A percentile compares a stretch with the other conserved stretches of the same genome.
Evolutionary conservation across 1,140 invertebrate genomes (phyloP).

Genomic region (Sarcophaga bullata): DNA sequence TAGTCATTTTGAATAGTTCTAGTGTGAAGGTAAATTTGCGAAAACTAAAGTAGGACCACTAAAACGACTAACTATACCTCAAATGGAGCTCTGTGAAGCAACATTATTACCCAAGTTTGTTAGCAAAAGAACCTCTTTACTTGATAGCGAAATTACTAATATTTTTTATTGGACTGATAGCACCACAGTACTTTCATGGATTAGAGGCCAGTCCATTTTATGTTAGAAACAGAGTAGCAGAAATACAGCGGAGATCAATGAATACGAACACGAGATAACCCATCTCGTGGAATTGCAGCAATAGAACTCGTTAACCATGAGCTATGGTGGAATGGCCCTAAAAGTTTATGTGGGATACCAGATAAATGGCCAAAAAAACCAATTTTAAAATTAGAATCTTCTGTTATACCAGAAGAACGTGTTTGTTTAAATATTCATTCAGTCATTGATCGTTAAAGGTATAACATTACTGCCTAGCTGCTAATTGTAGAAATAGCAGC

Average conservation of each 20-base stretch:
- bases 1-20: background rate
- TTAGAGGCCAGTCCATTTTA: background rate
- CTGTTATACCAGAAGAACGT: background rate
- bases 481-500: no score
- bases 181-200: background rate
- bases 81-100: slow-evolving; percentile 37
- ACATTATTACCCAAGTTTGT: background rate
- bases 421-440: background rate
- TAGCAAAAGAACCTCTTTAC: background rate
- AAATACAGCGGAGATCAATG: no score
- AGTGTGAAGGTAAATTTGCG: background rate
- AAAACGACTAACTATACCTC: slow-evolving; percentile 29
- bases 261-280: background rate
- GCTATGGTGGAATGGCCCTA: slow-evolving; percentile 20
- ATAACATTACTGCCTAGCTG: no score
- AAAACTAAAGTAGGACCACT: slow-evolving; percentile 35
- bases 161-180: background rate
- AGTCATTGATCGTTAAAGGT: no score
- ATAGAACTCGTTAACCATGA: background rate
- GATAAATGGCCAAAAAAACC: background rate
- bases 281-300: background rate
- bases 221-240: background rate
- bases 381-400: background rate
- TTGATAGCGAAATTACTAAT: background rate
- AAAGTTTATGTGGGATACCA: background rate